Base-by-base conservation (phyloP, 2,797 vertebrate species). In the Neostethus bicornis region DNA sequence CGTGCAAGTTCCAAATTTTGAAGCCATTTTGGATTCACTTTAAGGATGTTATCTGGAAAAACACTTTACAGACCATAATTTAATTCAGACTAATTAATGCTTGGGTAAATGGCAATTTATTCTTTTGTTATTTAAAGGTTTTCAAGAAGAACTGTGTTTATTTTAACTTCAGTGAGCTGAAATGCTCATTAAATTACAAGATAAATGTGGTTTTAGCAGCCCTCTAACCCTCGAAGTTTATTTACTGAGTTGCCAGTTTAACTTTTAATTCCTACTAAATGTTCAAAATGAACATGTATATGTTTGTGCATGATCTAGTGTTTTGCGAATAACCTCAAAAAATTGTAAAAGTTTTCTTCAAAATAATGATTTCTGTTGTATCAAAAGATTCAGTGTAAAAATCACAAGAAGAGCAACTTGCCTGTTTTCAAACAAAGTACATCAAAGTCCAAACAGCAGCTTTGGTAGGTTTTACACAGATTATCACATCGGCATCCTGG, bases 401-500 rank as follows among this genome's bases (percentile, higher is more conserved):
- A 25, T 2, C 9, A 5, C 4, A 13, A 16, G 1, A 6, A 11
- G 7, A 0, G 23, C 26, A 0, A 53, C 82, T 57, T 87, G 99
- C 97, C 95, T 87, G 95, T 98, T 88, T 96, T 98, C 67, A 99
- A 90, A 68, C 97, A 99, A 53, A 94, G 93, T 20, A 94, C 89
- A 24, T 98, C 95, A 39, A 98, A 99, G 88, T 99, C 97, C 0
- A 81, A 80, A 86, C 97, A 99, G 91, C 97, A 99, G 88, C 94
- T 96, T 87, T 91, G 93, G 84, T 99, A 99, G 50, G 95, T 98
- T 80, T 98, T 98, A 80, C 97, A 99, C 72, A 99, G 84, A 87
- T 98, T 98, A 90, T 99, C 97, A 87, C 97, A 99, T 56, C 96
- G 92, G 82, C 97, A 99, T 45, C 90, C 90, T 0, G 96, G 96